Conservation (phyloP, 2,888 invertebrate genomes). For the Oscheius myriophilus region DNA sequence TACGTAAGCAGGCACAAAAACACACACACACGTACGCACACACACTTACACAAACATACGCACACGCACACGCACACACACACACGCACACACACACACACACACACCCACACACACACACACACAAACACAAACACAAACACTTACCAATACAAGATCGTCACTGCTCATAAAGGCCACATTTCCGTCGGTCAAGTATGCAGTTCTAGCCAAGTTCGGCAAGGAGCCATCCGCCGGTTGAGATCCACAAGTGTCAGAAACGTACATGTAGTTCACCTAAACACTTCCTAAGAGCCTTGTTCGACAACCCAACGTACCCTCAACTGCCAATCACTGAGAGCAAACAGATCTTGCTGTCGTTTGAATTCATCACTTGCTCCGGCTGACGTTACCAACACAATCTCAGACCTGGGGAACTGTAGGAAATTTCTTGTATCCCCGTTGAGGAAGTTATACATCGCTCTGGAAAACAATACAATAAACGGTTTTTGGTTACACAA, state of each 20-base stretch:
- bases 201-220: slow-evolving; percentile 41
- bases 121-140: not conserved
- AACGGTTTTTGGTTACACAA: not conserved
- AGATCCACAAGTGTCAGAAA: slow-evolving; percentile 29
- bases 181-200: slow-evolving; percentile 52
- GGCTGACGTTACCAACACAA: slow-evolving; percentile 44
- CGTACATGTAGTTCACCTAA: slow-evolving; percentile 18
- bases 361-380: slow-evolving; percentile 34
- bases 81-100: no score
- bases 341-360: slow-evolving; percentile 31
- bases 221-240: slow-evolving; percentile 26
- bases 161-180: slow-evolving; percentile 36
- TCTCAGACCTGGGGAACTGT: slow-evolving; percentile 34
- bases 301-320: not conserved
- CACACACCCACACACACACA: no score
- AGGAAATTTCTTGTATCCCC: slow-evolving; percentile 3
- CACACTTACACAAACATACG: no score
- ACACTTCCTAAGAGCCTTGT: not conserved
- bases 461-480: not conserved
- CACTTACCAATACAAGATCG: not conserved
- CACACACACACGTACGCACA: not conserved
- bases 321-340: slow-evolving; percentile 28
- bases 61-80: no score
- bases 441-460: slow-evolving; percentile 12
- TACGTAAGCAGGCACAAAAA: not conserved